A percentile compares a stretch with the other conserved stretches of the same genome.
Conservation (phyloP, 2,113 vertebrate genomes). For the Mionectes macconnelli region DNA sequence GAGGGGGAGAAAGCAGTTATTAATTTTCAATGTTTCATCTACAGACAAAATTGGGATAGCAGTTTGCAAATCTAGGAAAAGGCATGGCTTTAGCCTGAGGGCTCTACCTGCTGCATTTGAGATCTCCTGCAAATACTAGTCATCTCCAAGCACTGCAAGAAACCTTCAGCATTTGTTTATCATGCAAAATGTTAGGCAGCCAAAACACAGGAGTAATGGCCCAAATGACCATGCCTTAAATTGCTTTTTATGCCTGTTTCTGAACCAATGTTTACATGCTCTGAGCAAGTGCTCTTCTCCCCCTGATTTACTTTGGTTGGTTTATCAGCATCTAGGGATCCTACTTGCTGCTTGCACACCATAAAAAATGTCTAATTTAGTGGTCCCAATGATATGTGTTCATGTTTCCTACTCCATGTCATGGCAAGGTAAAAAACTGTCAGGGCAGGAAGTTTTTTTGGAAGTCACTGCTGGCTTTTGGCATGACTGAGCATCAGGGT, state of each 20-base stretch:
- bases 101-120: not conserved
- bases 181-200: not conserved
- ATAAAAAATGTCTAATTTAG: not conserved
- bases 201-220: not conserved
- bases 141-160: not conserved
- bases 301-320: not conserved
- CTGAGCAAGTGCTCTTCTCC: not conserved
- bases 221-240: not conserved
- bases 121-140: not conserved
- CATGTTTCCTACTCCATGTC: rapidly evolving
- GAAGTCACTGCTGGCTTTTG: not conserved
- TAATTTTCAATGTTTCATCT: not conserved
- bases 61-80: not conserved
- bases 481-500: not conserved
- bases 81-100: conserved; percentile 14
- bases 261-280: not conserved
- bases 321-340: not conserved
- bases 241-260: not conserved
- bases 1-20: not conserved
- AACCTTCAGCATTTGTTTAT: not conserved
- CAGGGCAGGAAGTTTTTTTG: not conserved
- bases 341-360: not conserved
- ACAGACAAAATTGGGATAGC: conserved; percentile 35
- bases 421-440: not conserved
- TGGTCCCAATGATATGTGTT: not conserved